phyloP scores from a whole-genome alignment of 1,140 invertebrate species.

The Drosophila nannoptera region DNA sequence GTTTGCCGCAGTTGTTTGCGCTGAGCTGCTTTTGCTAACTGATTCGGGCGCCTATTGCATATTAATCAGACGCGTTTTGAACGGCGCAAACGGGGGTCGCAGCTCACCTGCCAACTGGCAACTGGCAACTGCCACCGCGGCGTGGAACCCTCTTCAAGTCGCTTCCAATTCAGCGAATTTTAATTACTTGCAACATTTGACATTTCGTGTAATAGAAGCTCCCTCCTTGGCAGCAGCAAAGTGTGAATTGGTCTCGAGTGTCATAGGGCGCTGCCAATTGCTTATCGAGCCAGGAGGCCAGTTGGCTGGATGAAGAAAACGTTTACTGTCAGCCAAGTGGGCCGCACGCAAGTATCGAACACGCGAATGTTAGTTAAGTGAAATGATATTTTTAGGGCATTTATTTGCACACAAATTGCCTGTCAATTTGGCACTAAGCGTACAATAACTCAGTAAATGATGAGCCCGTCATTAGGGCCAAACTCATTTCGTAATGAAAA shows the following conservation, averaged over 20 bases:
- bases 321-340: conserved; percentile 19
- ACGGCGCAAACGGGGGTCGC: conserved; percentile 20
- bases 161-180: conserved; percentile 69
- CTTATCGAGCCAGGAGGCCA: conserved; percentile 5
- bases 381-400: conserved; percentile 60
- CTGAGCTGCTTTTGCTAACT: conserved; percentile 24
- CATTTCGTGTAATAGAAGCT: conserved; percentile 49
- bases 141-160: conserved; percentile 22
- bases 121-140: conserved; percentile 2
- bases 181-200: conserved; percentile 75
- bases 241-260: conserved; percentile 32
- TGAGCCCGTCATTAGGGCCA: conserved; percentile 58
- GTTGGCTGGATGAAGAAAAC: background rate
- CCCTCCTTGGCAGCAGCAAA: conserved; percentile 14
- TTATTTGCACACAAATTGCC: conserved; percentile 43
- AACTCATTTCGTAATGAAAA: conserved; percentile 44
- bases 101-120: conserved; percentile 26
- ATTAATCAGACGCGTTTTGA: conserved; percentile 51
- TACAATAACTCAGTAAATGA: conserved; percentile 74
- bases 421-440: conserved; percentile 70
- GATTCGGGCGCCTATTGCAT: conserved; percentile 36
- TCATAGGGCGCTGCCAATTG: conserved; percentile 6
- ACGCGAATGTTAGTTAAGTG: conserved; percentile 27
- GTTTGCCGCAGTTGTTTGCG: conserved; percentile 36
- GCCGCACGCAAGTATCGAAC: conserved; percentile 50